phyloP scores from a whole-genome alignment of 2,888 invertebrate genomes.

The Achlya flavicornis region DNA sequence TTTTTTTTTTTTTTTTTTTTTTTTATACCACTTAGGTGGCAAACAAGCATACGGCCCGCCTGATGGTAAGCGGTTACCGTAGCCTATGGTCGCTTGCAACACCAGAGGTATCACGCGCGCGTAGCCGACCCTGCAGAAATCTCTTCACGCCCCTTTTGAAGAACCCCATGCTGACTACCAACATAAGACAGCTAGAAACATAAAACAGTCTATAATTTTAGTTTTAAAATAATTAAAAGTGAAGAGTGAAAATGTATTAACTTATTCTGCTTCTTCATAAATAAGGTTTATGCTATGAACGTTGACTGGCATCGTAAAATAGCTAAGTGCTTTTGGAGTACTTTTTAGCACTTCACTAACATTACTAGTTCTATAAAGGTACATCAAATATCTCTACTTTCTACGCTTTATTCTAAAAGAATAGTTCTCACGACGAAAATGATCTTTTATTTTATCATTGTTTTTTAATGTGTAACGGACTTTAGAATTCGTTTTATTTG shows the following conservation, averaged over 20 bases:
- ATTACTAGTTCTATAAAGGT: neutral
- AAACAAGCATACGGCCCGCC: too few species aligned
- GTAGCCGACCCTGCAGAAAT: too few species aligned
- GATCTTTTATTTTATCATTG: slow-evolving; percentile 5
- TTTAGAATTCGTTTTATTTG: slow-evolving; percentile 1
- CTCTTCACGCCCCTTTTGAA: too few species aligned
- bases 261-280: neutral
- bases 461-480: slow-evolving; percentile 5
- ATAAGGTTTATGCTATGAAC: neutral
- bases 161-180: too few species aligned
- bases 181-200: too few species aligned
- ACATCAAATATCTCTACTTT: neutral
- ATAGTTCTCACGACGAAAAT: neutral
- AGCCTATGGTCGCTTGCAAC: too few species aligned
- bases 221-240: neutral
- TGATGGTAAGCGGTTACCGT: too few species aligned
- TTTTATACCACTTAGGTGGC: too few species aligned
- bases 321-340: slow-evolving; percentile 2
- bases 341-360: neutral
- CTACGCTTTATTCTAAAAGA: neutral
- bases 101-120: too few species aligned
- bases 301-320: neutral
- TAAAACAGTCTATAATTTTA: neutral
- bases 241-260: neutral
- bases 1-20: too few species aligned